Base-by-base conservation (phyloP, 2,888 invertebrate genomes). In the Liopterus haemorrhoidalis region DNA sequence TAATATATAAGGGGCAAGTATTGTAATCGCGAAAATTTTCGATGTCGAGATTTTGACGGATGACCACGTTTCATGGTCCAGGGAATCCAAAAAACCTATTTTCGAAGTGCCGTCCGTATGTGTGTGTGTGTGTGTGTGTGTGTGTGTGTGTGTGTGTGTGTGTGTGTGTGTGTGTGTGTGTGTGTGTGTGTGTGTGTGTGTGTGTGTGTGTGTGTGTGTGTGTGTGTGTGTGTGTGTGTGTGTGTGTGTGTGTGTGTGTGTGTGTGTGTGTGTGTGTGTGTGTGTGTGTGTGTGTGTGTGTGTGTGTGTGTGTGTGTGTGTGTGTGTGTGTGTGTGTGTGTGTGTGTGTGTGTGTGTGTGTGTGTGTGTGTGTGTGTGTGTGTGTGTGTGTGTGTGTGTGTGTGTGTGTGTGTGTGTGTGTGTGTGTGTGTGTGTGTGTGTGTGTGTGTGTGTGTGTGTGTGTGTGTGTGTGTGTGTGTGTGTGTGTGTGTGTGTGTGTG, bases 141-240 rank as follows among this genome's bases (percentile, higher is more conserved):
- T 32, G 16, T 32, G 16, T 32, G 16, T 32, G 16, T 32, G 16
- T 32, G 16, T 32, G 16, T 32, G 9, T 32, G 16, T 32, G 9
- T 32, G 16, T 32, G 9, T 32, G 9, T 32, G 16, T 32, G 18
- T 15, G n/a, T 32, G 18, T 32, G 16, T 32, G n/a, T 32, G 6
- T 32, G 16, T 5, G 4, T 15, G 12, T 4, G 8, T 22, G 8
- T 22, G 5, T 8, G 5, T 8, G 8, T 8, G 6, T 5, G 5
- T 22, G 5, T 8, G n/a, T n/a, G n/a, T n/a, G n/a, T n/a, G n/a
- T n/a, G 16, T 32, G 16, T 32, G 16, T 32, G 16, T 32, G 16
- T 32, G 16, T 32, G 16, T 32, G 16, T 32, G 16, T 32, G 16
- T 32, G 16, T 32, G 16, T 32, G 16, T 32, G 16, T 32, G 16